Base-by-base conservation (phyloP, 2,113 vertebrate species). In the Oryctolagus cuniculus region DNA sequence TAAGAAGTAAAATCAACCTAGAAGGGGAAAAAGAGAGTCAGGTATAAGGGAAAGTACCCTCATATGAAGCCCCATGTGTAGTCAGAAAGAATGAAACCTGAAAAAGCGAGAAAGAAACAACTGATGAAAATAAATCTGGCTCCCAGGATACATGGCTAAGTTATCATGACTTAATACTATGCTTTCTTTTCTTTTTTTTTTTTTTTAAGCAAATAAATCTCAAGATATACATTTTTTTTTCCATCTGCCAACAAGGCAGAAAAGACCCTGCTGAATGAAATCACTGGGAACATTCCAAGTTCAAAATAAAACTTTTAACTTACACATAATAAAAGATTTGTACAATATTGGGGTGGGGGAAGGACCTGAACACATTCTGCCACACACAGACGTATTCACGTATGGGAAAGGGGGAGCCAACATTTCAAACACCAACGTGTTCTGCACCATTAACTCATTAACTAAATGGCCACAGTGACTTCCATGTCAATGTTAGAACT, bases 301-400 rank as follows among this genome's bases (percentile, higher is more conserved):
- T 97, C 17, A 80, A 98, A 98, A 98, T 98, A 98, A 98, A 98
- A 98, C 96, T 98, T 98, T 98, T 99, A 99, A 98, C 98, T 99
- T 99, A 99, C 98, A 99, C 98, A 98, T 98, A 98, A 98, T 98
- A 98, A 98, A 99, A 98, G 97, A 98, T 99, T 98, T 98, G 97
- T 99, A 99, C 98, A 99, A 97, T 98, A 98, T 97, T 88, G 97
- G 97, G 94, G 29, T 31, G 66, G 29, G 55, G 83, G 36, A 8
- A 29, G 72, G 79, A 98, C 98, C 97, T 98, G 97, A 98, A 98
- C 96, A 97, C 97, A 97, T 96, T 92, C 97, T 98, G 97, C 97
- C 97, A 97, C 91, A 88, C 86, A 96, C 97, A 92, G 96, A 97
- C 93, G 96, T 78, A 96, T 36, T 94, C 89, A 90, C 75, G 93